Evolutionary conservation across 2,113 vertebrate genomes (phyloP), one percentile per base, ranked within the genome.

Genomic region (Gymnogyps californianus): DNA sequence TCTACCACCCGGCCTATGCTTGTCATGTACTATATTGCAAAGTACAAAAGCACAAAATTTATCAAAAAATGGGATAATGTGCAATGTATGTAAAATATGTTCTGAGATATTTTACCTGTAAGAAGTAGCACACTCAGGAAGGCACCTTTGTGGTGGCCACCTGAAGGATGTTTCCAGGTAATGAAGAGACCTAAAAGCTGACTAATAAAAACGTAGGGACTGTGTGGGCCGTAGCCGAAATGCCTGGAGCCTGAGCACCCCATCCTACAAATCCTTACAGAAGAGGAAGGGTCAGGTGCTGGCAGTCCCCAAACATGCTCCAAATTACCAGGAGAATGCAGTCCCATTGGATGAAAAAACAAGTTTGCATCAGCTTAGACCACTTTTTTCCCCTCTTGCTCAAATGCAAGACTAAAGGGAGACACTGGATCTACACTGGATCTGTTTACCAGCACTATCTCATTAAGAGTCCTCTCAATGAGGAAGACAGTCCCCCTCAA

Each of bases 371-470:
- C 29, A 64, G 6, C 28, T 92, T 34, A 59, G 44, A 57, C 11
- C 42, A 28, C 31, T 24, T 67, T 44, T 51, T 32, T 36, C 6
- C 16, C 22, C 11, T 79, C 12, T 20, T 77, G 14, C 32, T 58
- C 38, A 87, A 94, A 94, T 40, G 40, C 36, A 87, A 64, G 57
- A 85, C 66, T 67, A 82, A 86, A 86, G 25, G 40, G 21, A 92
- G 31, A 66, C 16, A 17, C 19, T 58, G 38, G 38, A 59, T 28
- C 93, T 61, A 52, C 1, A 36, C 5, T 24, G 52, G 16, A 69
- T 67, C 49, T 88, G 7, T 81, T 89, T 59, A 58, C 32, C 55
- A 47, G 47, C 26, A 55, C 17, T 32, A 16, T 29, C 17, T 87
- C 61, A 32, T 29, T 21, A 70, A 17, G 12, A 65, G 29, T 64